Conservation (phyloP, 2,113 vertebrate species). For the Ictidomys tridecemlineatus region DNA sequence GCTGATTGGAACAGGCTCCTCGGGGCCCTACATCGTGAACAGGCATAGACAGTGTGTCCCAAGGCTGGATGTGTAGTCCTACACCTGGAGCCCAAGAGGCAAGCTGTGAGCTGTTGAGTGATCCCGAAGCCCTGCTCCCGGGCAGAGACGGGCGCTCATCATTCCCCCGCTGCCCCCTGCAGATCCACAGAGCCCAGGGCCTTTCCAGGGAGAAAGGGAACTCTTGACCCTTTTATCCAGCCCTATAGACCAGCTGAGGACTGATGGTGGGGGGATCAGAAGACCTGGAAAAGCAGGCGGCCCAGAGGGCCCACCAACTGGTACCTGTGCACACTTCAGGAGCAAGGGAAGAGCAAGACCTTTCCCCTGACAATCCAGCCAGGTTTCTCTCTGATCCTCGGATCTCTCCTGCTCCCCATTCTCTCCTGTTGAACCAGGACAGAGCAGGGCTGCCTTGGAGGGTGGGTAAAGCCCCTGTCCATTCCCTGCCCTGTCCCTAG, state of each 20-base stretch:
- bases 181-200: background rate
- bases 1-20: background rate
- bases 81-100: rapidly evolving
- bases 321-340: rapidly evolving
- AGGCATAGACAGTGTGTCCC: background rate
- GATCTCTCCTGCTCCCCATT: background rate
- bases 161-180: background rate
- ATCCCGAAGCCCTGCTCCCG: background rate
- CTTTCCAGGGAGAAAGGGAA: background rate
- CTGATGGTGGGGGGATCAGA: background rate
- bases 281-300: too few relatives aligned
- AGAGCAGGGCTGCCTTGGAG: background rate
- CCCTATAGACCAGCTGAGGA: background rate
- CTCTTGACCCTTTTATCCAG: background rate
- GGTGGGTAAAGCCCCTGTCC: too few relatives aligned
- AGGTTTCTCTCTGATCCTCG: background rate
- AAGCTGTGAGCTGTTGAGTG: background rate
- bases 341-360: background rate
- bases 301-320: background rate
- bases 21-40: background rate
- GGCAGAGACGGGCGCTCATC: rapidly evolving
- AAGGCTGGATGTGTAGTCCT: background rate
- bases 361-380: background rate
- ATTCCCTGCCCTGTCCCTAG: too few relatives aligned
- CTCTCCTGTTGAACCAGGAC: background rate